Percentiles rank a stretch among this genome's conserved stretches.
These are phyloP conservation scores for Crypturellus tataupa DNA, from an alignment of 2,797 vertebrate genomes.

Conservation along the genomic window DNA sequence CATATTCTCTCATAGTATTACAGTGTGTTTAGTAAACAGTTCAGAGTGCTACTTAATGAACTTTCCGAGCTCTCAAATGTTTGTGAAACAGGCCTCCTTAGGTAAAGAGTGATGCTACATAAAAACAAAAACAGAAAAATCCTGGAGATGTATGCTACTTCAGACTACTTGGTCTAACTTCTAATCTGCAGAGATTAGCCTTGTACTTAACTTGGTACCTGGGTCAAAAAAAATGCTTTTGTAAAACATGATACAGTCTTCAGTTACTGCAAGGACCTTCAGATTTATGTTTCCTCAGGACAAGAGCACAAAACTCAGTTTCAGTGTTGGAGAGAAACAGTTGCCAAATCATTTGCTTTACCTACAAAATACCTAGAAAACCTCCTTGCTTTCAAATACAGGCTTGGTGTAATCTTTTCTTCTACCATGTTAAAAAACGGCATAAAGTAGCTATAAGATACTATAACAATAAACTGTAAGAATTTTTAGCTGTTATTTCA, in stretches of 20 bases:
- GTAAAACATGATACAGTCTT: background rate
- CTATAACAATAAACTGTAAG: background rate
- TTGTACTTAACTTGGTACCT: background rate
- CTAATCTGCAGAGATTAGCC: background rate
- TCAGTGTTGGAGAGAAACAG: background rate
- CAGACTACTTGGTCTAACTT: accelerated
- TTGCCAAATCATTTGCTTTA: background rate
- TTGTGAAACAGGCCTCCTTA: background rate
- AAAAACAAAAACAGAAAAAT: background rate
- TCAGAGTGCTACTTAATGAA: accelerated
- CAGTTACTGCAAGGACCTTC: background rate
- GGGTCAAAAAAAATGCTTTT: background rate
- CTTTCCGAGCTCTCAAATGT: background rate
- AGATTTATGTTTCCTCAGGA: background rate
- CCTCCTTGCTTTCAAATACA: background rate
- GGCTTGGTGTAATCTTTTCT: background rate
- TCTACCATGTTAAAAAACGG: background rate
- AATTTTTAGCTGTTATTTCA: background rate
- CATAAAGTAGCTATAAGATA: background rate
- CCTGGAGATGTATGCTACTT: background rate
- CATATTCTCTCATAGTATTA: background rate
- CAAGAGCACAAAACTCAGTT: background rate
- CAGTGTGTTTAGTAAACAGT: background rate
- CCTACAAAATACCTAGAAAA: background rate
- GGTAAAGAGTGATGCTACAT: background rate